Evolutionary conservation across 2,888 invertebrate species (phyloP).

Genomic region (Hyles lineata): DNA sequence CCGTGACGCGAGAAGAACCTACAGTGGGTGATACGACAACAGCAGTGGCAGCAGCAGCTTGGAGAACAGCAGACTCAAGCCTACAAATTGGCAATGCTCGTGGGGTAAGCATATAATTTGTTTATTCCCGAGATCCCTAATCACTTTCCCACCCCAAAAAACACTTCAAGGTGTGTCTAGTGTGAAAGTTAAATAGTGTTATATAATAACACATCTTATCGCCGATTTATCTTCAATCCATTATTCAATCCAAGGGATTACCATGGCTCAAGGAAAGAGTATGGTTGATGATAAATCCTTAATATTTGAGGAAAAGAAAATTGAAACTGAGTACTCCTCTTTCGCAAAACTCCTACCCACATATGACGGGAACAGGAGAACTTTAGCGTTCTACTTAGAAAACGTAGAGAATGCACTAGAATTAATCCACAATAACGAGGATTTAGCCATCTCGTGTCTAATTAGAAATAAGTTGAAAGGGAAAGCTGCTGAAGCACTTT

Average conservation of each 20-base stretch:
- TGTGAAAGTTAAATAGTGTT: background rate
- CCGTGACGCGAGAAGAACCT: background rate
- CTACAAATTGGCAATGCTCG: slow-evolving; percentile 37
- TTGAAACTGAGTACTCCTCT: slow-evolving; percentile 26
- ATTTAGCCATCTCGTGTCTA: slow-evolving; percentile 37
- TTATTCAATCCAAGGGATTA: background rate
- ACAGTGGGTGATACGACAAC: background rate
- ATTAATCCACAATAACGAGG: slow-evolving; percentile 34
- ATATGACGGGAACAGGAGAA: slow-evolving; percentile 45
- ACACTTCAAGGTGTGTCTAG: slow-evolving; percentile 9
- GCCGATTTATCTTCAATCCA: slow-evolving; percentile 3
- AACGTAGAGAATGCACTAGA: slow-evolving; percentile 42
- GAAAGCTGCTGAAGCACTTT: too few relatives aligned
- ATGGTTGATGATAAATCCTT: slow-evolving; percentile 20
- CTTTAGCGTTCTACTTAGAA: slow-evolving; percentile 42
- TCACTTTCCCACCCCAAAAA: background rate
- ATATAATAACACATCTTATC: background rate
- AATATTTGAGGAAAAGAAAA: slow-evolving; percentile 14
- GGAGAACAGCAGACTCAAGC: slow-evolving; percentile 3
- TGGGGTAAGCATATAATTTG: slow-evolving; percentile 40
- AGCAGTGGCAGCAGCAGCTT: background rate
- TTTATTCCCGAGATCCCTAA: slow-evolving; percentile 35
- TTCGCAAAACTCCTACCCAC: slow-evolving; percentile 39
- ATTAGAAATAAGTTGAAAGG: slow-evolving; percentile 41
- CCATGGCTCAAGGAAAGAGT: slow-evolving; percentile 33